phyloP scores from a whole-genome alignment of 2,888 invertebrate genomes.

The Sinopyrophorus schimmeli region DNA sequence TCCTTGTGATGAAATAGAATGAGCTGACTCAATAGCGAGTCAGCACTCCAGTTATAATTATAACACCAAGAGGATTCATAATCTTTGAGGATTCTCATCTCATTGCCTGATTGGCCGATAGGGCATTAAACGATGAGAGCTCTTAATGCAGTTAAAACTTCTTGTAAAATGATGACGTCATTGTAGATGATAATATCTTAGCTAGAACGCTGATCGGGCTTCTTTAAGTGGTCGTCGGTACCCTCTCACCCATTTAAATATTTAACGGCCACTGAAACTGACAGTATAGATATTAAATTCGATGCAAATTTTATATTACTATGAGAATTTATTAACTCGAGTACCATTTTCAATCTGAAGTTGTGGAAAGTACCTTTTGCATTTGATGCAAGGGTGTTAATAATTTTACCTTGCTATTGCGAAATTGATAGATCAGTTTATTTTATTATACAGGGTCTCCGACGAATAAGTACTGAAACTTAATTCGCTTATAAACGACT shows the following conservation, averaged over 20 bases:
- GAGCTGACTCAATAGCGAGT: slow-evolving; percentile 27
- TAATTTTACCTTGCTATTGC: no score
- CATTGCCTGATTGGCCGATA: slow-evolving; percentile 24
- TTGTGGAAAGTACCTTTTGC: slow-evolving; percentile 26
- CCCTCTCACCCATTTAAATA: slow-evolving; percentile 31
- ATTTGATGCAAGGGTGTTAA: no score
- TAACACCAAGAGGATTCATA: slow-evolving; percentile 25
- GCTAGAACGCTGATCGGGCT: slow-evolving; percentile 33
- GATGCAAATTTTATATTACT: slow-evolving; percentile 34
- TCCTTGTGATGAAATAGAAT: slow-evolving; percentile 11
- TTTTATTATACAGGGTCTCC: no score
- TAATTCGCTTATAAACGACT: no score
- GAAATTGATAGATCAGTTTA: no score
- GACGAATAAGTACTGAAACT: no score
- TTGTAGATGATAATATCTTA: slow-evolving; percentile 29
- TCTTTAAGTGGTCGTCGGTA: slow-evolving; percentile 32
- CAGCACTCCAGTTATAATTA: slow-evolving; percentile 28
- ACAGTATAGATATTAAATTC: slow-evolving; percentile 35
- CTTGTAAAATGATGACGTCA: slow-evolving; percentile 34
- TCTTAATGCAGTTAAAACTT: slow-evolving; percentile 20
- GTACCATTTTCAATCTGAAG: slow-evolving; percentile 25
- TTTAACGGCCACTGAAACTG: slow-evolving; percentile 33
- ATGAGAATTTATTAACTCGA: slow-evolving; percentile 32
- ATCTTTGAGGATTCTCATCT: slow-evolving; percentile 25
- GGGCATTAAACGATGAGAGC: slow-evolving; percentile 18